Evolutionary conservation across 1,140 invertebrate species (phyloP).

Genomic region (Ctenoplectra terminalis): DNA sequence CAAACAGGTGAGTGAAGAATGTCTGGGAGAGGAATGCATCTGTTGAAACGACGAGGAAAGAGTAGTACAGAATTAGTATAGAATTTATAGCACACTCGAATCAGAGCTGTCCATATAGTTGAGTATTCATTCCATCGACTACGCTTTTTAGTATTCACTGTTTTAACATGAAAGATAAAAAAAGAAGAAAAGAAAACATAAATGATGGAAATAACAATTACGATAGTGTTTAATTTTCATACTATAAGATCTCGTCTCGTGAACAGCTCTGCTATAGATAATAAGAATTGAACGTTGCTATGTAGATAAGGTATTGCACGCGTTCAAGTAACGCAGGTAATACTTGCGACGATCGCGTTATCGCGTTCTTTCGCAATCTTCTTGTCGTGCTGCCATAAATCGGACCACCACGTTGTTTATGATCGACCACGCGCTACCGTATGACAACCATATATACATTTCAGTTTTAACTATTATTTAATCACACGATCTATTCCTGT

Average conservation of each 20-base stretch:
- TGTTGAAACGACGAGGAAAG: no score
- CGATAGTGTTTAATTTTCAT: not conserved
- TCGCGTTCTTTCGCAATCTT: slow-evolving; percentile 6
- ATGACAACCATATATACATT: not conserved
- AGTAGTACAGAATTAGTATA: not conserved
- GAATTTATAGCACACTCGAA: not conserved
- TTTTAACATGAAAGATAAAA: no score
- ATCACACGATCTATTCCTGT: not conserved
- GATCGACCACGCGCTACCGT: slow-evolving; percentile 12
- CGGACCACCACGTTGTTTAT: slow-evolving; percentile 2
- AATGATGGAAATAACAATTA: no score
- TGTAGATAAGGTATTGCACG: not conserved
- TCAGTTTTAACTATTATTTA: not conserved
- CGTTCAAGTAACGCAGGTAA: not conserved
- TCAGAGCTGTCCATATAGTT: not conserved
- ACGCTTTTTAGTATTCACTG: no score
- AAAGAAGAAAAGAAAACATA: no score
- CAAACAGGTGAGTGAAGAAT: slow-evolving; percentile 70
- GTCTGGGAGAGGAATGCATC: not conserved
- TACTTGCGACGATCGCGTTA: not conserved
- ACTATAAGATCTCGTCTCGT: not conserved
- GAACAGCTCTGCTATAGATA: not conserved
- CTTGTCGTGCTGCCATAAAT: slow-evolving; percentile 1
- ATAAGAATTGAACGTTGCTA: not conserved
- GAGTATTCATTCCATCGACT: not conserved